Percentiles rank a stretch among this genome's conserved stretches.
Evolutionary conservation across 2,888 invertebrate genomes (phyloP).

Genomic region (Leucophora obtusa): DNA sequence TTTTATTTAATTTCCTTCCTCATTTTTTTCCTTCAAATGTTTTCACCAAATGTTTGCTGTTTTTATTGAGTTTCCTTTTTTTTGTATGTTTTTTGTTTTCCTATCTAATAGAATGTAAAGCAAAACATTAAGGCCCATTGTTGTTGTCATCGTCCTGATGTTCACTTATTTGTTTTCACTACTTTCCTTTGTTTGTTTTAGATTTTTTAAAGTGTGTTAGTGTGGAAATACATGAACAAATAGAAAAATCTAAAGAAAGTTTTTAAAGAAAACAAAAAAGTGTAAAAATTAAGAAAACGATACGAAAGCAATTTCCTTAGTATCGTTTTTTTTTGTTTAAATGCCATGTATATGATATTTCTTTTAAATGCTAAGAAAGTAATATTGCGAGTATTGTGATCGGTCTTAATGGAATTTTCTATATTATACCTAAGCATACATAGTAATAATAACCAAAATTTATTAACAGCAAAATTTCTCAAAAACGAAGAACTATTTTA

Average conservation of each 20-base stretch:
- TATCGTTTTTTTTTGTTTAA: background rate
- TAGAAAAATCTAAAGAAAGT: conserved; percentile 18
- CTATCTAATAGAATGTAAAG: conserved; percentile 20
- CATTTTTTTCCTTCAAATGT: conserved; percentile 36
- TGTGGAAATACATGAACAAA: conserved; percentile 10
- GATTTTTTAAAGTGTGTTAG: conserved; percentile 13
- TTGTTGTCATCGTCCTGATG: conserved; percentile 31
- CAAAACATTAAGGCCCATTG: conserved; percentile 38
- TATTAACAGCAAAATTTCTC: too few relatives aligned
- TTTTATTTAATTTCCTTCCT: conserved; percentile 63
- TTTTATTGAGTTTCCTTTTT: conserved; percentile 50
- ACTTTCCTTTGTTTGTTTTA: conserved; percentile 31
- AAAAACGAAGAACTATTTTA: too few relatives aligned
- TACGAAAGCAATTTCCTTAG: conserved; percentile 56
- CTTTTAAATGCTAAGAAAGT: too few relatives aligned
- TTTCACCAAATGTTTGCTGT: conserved; percentile 56
- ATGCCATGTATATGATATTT: background rate
- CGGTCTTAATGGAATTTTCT: too few relatives aligned
- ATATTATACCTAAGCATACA: too few relatives aligned
- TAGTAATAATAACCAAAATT: too few relatives aligned
- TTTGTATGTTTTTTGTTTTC: conserved; percentile 49
- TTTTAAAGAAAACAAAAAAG: conserved; percentile 23
- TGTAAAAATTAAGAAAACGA: conserved; percentile 11
- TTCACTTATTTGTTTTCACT: conserved; percentile 46
- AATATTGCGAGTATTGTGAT: too few relatives aligned